Conservation (phyloP, 2,113 vertebrate genomes). For the Nycticorax nycticorax region DNA sequence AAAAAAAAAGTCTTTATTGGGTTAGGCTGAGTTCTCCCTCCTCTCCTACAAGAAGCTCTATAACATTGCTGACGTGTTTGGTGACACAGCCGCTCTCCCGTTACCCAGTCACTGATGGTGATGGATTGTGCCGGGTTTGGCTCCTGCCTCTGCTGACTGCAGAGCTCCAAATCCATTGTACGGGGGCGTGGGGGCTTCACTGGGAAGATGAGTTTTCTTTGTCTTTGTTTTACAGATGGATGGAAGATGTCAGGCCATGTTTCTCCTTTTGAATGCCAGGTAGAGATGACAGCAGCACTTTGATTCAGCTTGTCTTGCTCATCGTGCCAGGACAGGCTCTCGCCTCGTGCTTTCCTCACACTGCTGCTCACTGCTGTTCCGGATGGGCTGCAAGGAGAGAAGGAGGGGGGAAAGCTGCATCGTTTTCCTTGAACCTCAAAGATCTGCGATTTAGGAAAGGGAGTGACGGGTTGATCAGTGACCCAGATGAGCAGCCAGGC, state of each 20-base stretch:
- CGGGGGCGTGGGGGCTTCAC: neutral
- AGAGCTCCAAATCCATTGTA: slow-evolving; percentile 4
- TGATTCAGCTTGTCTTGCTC: slow-evolving; percentile 49
- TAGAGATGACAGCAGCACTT: slow-evolving; percentile 67
- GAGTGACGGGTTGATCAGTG: neutral
- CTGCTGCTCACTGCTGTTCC: slow-evolving; percentile 45
- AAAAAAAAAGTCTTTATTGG: neutral
- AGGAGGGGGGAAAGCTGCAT: neutral
- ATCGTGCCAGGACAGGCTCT: slow-evolving; percentile 64
- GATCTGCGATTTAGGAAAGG: neutral
- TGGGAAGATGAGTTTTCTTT: slow-evolving; percentile 36
- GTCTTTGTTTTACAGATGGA: slow-evolving; percentile 53
- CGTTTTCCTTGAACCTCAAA: neutral
- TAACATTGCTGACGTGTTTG: neutral
- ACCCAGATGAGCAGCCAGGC: neutral
- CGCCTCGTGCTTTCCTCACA: slow-evolving; percentile 56
- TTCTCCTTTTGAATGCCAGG: slow-evolving; percentile 69
- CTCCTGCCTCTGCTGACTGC: slow-evolving; percentile 4
- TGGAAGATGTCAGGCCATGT: slow-evolving; percentile 57
- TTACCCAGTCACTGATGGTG: neutral
- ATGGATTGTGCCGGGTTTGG: neutral
- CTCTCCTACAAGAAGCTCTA: slow-evolving; percentile 41
- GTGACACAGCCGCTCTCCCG: neutral
- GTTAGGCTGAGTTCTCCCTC: neutral
- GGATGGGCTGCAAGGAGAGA: slow-evolving; percentile 49